A percentile compares a stretch with the other conserved stretches of the same genome.
These are phyloP conservation scores for Galaxea fascicularis DNA, from an alignment of 92 coral and sea anemone genomes.

Conservation along the genomic window DNA sequence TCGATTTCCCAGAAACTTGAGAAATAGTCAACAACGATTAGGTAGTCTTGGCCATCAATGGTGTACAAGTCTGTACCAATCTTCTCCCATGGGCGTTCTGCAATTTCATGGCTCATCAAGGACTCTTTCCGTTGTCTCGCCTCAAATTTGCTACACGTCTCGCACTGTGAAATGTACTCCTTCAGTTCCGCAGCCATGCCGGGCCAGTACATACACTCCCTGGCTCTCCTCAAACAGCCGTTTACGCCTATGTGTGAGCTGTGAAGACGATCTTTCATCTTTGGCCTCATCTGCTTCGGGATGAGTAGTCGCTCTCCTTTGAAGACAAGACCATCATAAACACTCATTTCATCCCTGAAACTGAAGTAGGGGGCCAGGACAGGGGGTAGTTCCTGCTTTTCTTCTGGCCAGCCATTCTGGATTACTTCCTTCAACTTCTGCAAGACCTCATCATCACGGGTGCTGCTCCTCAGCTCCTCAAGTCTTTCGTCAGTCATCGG, in stretches of 20 bases:
- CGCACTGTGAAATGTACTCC: conserved; percentile 51
- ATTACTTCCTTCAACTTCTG: conserved; percentile 58
- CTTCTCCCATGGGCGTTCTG: conserved; percentile 71
- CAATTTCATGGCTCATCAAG: conserved; percentile 55
- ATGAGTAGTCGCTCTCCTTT: conserved; percentile 49
- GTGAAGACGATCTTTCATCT: conserved; percentile 37
- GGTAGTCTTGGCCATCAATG: conserved; percentile 61
- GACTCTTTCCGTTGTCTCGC: conserved; percentile 45
- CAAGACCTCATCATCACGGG: conserved; percentile 46
- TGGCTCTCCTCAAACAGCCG: conserved; percentile 63
- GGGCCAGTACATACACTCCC: conserved; percentile 69
- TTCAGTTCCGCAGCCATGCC: conserved; percentile 52
- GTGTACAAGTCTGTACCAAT: conserved; percentile 57
- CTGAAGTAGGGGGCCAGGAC: conserved; percentile 42
- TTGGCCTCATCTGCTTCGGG: conserved; percentile 19
- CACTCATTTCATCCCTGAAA: conserved; percentile 41
- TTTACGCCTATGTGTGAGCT: conserved; percentile 65
- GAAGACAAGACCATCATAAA: conserved; percentile 54
- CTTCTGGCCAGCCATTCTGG: conserved; percentile 67
- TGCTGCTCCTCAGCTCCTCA: conserved; percentile 30
- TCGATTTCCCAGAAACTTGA: conserved; percentile 74
- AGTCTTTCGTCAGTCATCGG: conserved; percentile 52
- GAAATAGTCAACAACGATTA: conserved; percentile 66
- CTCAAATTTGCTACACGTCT: conserved; percentile 28
- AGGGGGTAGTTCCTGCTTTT: conserved; percentile 47